Evolutionary conservation across 1,140 invertebrate species (phyloP).

Genomic region (Vollenhovia emeryi): DNA sequence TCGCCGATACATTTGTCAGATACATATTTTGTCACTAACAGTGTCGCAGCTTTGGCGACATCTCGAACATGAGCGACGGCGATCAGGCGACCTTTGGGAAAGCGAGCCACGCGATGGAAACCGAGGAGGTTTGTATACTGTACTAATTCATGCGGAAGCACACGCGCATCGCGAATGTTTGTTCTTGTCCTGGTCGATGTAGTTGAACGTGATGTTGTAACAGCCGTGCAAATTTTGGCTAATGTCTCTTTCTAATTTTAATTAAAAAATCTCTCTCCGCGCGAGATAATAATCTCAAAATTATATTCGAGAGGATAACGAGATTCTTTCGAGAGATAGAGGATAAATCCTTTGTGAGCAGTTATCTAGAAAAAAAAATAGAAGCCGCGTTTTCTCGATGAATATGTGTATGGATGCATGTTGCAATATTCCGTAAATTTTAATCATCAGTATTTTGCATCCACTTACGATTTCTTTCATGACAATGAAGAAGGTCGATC

Average conservation of each 20-base stretch:
- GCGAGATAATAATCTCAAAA: neutral
- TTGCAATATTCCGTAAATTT: neutral
- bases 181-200: neutral
- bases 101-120: constrained; percentile 74
- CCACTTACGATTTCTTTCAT: neutral
- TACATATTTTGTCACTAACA: constrained; percentile 82
- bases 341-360: neutral
- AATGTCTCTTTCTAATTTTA: neutral
- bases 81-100: constrained; percentile 76
- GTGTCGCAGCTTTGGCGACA: constrained; percentile 88
- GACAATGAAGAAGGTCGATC: neutral
- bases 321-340: neutral
- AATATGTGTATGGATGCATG: neutral
- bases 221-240: neutral
- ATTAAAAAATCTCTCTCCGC: neutral
- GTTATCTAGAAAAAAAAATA: neutral
- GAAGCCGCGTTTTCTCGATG: neutral
- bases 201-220: neutral
- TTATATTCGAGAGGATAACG: neutral
- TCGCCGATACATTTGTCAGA: constrained; percentile 69
- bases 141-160: neutral
- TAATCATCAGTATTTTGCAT: neutral
- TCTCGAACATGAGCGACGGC: constrained; percentile 86
- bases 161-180: neutral
- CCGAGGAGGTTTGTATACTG: constrained; percentile 81